Evolutionary conservation across 2,888 invertebrate species (phyloP), one percentile per base, ranked within the genome.

Genomic region (Mechanitis mazaeus): DNA sequence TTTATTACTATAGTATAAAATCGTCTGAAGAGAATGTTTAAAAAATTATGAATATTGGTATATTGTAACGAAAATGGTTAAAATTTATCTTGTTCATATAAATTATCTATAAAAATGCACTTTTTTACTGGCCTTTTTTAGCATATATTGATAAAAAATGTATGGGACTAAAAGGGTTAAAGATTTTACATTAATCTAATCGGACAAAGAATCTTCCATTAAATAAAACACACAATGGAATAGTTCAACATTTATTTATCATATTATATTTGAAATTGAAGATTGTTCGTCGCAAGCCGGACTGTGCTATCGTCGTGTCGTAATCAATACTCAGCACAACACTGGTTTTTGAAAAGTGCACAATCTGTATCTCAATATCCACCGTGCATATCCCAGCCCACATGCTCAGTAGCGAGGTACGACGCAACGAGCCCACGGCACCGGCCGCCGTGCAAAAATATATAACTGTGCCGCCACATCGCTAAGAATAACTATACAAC

Each of bases 201-300:
- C 20, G 11, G 53, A 20, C 4, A 35, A 31, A 46, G 20, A 6
- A 28, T 33, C 7, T 56, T 9, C 3, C 20, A 0, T 42, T 9
- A 60, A 71, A 75, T 70, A 69, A 70, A 71, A 76, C 66, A 63
- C 50, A 11, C n/a, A 12, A 35, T 45, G 70, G 72, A 81, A 82
- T 86, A 78, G 78, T 80, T 85, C 82, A 88, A 88, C 88, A 87
- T 88, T 85, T 85, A 87, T 83, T 85, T 67, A 74, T 50, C 31
- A 59, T 60, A 65, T 75, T 42, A 78, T 79, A 83, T 82, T 83
- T 80, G 80, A 83, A 81, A 80, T 82, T 71, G 78, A 83, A 80
- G 81, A 76, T 77, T 71, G 70, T 71, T 67, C 71, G 71, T 71
- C 67, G 70, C 64, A 55, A 65, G 77, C 75, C 68, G 71, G 71